Base-by-base conservation (phyloP, 2,113 vertebrate species). In the Saimiri boliviensis region DNA sequence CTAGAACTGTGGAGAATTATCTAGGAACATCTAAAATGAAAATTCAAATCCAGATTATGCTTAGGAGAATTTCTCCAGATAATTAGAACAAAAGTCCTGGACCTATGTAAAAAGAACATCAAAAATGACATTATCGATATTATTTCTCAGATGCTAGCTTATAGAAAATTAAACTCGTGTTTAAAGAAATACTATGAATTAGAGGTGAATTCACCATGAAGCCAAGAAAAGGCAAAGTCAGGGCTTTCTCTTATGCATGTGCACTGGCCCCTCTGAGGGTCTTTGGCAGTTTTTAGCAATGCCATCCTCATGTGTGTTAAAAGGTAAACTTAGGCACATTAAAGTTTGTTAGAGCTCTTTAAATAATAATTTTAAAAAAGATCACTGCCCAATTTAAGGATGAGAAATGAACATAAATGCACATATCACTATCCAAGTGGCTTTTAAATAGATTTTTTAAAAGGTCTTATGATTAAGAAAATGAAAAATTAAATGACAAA, bases 1-100 rank as follows among this genome's bases (percentile, higher is more conserved):
- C 17, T 60, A 56, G 20, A 27, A 37, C 32, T 77, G 81, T 35
- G 77, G 20, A 91, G 90, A 96, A 95, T 76, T 94, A 86, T 49
- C 14, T 80, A 47, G 84, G 47, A 87, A 60, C 2, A 40, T n/a
- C 47, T 86, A 14, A 89, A 95, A 74, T 83, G 19, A 74, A 82
- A 74, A 32, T 74, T 52, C 1, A 30, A 74, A 14, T 88, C 27
- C 8, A 60, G 7, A 45, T 84, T 76, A 42, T 63, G 8, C 40
- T 90, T 81, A 32, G 40, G 63, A 84, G 19, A 5, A 45, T 71
- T 96, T 92, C n/a, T 45, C 3, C 70, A 56, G 9, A 20, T 68
- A 81, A 74, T 40, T 82, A 89, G 30, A 94, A 79, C 12, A 23
- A 66, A 79, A 56, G 35, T 52, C 27, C 12, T 63, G 42, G 21